These are phyloP conservation scores for Datnioides undecimradiatus DNA, from an alignment of 2,113 vertebrate species.

Conservation along the genomic window DNA sequence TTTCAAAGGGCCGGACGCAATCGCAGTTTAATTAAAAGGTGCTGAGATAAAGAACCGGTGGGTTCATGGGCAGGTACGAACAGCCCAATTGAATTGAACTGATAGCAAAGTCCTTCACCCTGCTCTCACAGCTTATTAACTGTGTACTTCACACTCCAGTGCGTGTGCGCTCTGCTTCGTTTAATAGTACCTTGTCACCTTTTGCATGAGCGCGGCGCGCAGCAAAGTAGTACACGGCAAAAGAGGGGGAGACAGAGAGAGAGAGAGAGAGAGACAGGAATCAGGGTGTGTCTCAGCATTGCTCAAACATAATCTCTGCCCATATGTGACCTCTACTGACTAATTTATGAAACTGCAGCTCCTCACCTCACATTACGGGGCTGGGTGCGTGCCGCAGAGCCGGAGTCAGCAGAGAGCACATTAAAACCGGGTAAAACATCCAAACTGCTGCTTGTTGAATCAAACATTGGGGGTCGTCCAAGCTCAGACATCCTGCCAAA, in stretches of 20 bases:
- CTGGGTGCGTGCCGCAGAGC: conserved; percentile 26
- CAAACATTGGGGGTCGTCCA: conserved; percentile 10
- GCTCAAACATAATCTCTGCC: conserved; percentile 16
- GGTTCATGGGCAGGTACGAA: conserved; percentile 37
- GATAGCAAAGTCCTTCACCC: conserved; percentile 40
- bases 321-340: conserved; percentile 73
- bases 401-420: conserved; percentile 31
- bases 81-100: neutral
- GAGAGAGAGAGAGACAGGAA: neutral
- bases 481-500: conserved; percentile 36
- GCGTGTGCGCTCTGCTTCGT: conserved; percentile 25
- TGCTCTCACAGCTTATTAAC: conserved; percentile 37
- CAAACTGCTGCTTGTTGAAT: conserved; percentile 9
- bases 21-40: conserved; percentile 55
- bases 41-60: conserved; percentile 56
- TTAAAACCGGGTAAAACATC: too few relatives aligned
- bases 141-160: conserved; percentile 44
- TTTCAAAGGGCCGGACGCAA: conserved; percentile 12
- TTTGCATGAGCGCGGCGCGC: conserved; percentile 25
- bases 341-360: conserved; percentile 58
- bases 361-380: neutral
- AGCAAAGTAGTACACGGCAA: neutral
- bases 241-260: neutral
- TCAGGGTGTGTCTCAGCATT: conserved; percentile 71
- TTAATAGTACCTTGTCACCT: conserved; percentile 16